These are phyloP conservation scores for Phyllotreta striolata DNA, from an alignment of 2,888 invertebrate genomes.

Conservation along the genomic window DNA sequence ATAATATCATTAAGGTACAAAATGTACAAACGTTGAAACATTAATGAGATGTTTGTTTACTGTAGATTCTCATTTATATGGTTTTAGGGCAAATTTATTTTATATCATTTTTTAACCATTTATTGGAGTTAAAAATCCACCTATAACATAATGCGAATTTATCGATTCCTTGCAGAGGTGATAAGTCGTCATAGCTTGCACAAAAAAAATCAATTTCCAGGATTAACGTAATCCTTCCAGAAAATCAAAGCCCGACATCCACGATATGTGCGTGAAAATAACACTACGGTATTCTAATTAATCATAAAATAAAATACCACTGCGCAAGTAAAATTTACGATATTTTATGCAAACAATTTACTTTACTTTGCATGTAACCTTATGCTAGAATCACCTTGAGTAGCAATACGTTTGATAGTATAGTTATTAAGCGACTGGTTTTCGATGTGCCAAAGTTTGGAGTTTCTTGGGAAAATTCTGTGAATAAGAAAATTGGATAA, in stretches of 20 bases:
- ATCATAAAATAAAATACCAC: constrained; percentile 6
- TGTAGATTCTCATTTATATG: constrained; percentile 33
- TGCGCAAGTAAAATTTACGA: constrained; percentile 18
- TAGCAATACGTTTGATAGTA: constrained; percentile 1
- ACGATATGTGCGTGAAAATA: too few species aligned
- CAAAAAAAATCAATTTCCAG: too few species aligned
- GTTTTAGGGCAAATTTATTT: too few species aligned
- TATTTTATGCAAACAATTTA: constrained; percentile 8
- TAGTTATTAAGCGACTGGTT: constrained; percentile 1
- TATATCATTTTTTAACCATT: too few species aligned
- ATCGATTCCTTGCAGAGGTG: too few species aligned
- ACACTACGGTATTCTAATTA: background rate
- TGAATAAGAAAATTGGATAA: background rate
- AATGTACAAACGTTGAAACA: constrained; percentile 2
- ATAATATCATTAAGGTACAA: background rate
- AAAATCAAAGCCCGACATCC: too few species aligned
- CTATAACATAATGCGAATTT: too few species aligned
- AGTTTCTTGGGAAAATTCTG: background rate
- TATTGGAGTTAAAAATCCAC: too few species aligned
- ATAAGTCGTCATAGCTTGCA: too few species aligned
- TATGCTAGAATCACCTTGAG: constrained; percentile 9
- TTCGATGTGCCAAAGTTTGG: background rate
- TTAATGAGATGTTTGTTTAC: constrained; percentile 6
- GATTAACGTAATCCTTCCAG: too few species aligned
- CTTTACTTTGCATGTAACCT: constrained; percentile 11